Percentiles rank a stretch among this genome's conserved stretches.
Evolutionary conservation across 1,140 invertebrate genomes (phyloP).

Genomic region (Caenorhabditis inopinata): DNA sequence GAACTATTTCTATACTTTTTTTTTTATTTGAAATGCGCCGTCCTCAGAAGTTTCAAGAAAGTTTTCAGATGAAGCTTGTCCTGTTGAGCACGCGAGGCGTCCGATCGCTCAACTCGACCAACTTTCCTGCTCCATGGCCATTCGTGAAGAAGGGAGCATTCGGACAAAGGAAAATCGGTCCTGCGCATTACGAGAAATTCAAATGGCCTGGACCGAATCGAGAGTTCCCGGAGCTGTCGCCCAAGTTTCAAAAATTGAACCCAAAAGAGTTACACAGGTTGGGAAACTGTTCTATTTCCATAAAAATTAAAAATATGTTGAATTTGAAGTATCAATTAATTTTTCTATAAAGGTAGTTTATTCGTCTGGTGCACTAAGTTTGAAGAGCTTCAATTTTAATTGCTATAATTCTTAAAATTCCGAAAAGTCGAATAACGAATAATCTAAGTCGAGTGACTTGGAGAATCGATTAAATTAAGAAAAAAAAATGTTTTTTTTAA

Average conservation of each 20-base stretch:
- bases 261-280: slow-evolving; percentile 44
- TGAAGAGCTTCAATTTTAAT: too few species aligned
- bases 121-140: slow-evolving; percentile 60
- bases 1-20: too few species aligned
- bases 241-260: slow-evolving; percentile 57
- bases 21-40: too few species aligned
- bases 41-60: neutral
- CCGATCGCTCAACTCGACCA: slow-evolving; percentile 46
- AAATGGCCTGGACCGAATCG: slow-evolving; percentile 60
- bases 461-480: too few species aligned
- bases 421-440: too few species aligned
- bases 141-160: slow-evolving; percentile 58
- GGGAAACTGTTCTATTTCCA: neutral
- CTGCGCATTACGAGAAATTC: slow-evolving; percentile 46
- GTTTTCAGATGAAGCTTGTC: slow-evolving; percentile 2
- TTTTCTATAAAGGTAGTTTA: too few species aligned
- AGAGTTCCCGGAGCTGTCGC: slow-evolving; percentile 61
- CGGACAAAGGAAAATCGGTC: slow-evolving; percentile 61
- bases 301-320: too few species aligned
- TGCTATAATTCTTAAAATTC: too few species aligned
- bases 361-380: too few species aligned
- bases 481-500: too few species aligned
- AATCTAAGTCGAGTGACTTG: too few species aligned
- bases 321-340: too few species aligned
- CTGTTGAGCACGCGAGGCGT: slow-evolving; percentile 46